Evolutionary conservation across 2,113 vertebrate species (phyloP), one percentile per base, ranked within the genome.

Genomic region (Ictalurus furcatus): DNA sequence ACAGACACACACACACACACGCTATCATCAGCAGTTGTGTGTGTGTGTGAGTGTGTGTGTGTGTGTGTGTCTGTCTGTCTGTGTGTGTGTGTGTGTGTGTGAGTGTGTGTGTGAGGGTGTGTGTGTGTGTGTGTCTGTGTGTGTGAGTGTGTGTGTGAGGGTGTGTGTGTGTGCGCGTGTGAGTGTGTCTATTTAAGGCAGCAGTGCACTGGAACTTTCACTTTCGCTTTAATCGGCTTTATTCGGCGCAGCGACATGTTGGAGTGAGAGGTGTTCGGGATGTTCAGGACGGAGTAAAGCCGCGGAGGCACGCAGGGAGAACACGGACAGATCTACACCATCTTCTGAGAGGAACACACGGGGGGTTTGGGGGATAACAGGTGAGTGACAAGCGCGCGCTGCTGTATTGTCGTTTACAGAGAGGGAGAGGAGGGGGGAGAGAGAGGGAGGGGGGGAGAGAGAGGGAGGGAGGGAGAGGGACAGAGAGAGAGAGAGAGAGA

Each of bases 161-260:
- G 44, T 79, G 76, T 79, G 37, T n/a, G 52, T 54, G 52, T 54
- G 12, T 13, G 52, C 13, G 48, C 67, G 21, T n/a, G 37, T 34
- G 71, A 30, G 73, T 40, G 88, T 69, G 84, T n/a, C 14, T 48
- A 28, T 85, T 17, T 90, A 86, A 54, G 28, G 48, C 25, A 16
- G 48, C 6, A 28, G 14, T 11, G 28, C 23, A 1, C 3, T 6
- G 17, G 8, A 54, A 80, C 78, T 91, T 76, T 88, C 74, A 88
- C 8, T 85, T 85, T 85, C 84, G 48, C 48, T 85, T 85, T 73
- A 59, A 5, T 56, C 79, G 79, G 25, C 52, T 30, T 58, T 11
- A 17, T 61, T 30, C 1, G 80, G 54, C 59, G 56, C 52, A 11
- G 1, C 8, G n/a, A 83, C n/a, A 34, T 83, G 80, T 82, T 28